Conservation (phyloP, 2,113 vertebrate species). For the Oryzias woworae region DNA sequence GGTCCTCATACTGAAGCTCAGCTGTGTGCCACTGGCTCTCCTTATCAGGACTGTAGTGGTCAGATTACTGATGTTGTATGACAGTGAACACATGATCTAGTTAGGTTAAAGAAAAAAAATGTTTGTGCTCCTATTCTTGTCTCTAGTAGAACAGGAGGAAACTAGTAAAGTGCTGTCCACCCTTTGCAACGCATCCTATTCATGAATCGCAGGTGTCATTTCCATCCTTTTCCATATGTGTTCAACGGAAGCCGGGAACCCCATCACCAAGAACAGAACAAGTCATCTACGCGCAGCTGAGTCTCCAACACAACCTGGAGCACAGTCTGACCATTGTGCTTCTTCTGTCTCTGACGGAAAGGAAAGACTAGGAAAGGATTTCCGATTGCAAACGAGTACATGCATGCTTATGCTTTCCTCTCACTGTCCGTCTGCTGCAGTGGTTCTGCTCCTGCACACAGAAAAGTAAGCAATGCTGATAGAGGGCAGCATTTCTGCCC, state of each 20-base stretch:
- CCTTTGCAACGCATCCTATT: slow-evolving; percentile 62
- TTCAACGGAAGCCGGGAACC: slow-evolving; percentile 42
- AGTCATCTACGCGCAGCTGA: slow-evolving; percentile 53
- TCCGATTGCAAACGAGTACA: slow-evolving; percentile 41
- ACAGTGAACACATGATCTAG: slow-evolving; percentile 35
- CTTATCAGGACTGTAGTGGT: slow-evolving; percentile 39
- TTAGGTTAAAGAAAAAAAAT: slow-evolving; percentile 39
- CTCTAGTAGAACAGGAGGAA: slow-evolving; percentile 29
- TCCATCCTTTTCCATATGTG: slow-evolving; percentile 73
- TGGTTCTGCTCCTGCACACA: slow-evolving; percentile 19
- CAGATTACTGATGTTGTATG: slow-evolving; percentile 56
- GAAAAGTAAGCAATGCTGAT: slow-evolving; percentile 48
- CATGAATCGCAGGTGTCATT: slow-evolving; percentile 52
- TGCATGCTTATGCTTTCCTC: slow-evolving; percentile 18
- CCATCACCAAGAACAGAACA: slow-evolving; percentile 39
- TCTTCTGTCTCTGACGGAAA: slow-evolving; percentile 54
- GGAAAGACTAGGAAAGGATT: slow-evolving; percentile 54
- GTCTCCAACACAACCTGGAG: slow-evolving; percentile 43
- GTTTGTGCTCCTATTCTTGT: slow-evolving; percentile 26
- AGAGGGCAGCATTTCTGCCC: slow-evolving; percentile 73
- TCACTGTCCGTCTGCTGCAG: neutral
- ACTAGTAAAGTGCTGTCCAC: slow-evolving; percentile 53
- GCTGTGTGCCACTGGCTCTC: slow-evolving; percentile 22
- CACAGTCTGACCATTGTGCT: slow-evolving; percentile 64
- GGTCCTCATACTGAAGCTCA: slow-evolving; percentile 7